These are phyloP conservation scores for Cyclina sinensis DNA, from an alignment of 1,140 invertebrate species.

Conservation along the genomic window DNA sequence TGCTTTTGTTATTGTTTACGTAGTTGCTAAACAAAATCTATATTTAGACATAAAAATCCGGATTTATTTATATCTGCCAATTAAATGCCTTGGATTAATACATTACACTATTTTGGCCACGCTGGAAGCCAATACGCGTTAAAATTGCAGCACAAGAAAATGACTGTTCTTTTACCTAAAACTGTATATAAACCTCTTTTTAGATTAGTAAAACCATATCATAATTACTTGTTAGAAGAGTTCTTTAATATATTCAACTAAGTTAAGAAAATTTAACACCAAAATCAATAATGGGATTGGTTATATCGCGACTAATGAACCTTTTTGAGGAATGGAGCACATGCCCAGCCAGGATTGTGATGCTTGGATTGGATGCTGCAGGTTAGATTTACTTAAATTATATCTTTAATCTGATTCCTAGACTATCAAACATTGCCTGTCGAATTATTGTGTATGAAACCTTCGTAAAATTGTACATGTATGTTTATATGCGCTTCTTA, in stretches of 20 bases:
- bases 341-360: slow-evolving; percentile 80
- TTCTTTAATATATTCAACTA: too few relatives aligned
- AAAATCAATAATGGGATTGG: slow-evolving; percentile 27
- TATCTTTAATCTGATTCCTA: too few relatives aligned
- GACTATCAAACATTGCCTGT: too few relatives aligned
- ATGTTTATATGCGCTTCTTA: too few relatives aligned
- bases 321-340: slow-evolving; percentile 46
- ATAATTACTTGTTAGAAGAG: not conserved
- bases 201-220: not conserved
- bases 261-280: not conserved
- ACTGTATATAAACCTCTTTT: not conserved
- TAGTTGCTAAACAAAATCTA: not conserved
- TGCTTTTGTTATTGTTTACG: not conserved
- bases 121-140: slow-evolving; percentile 10
- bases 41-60: not conserved
- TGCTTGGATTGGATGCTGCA: slow-evolving; percentile 85
- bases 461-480: too few relatives aligned
- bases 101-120: slow-evolving; percentile 16
- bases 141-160: not conserved
- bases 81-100: not conserved
- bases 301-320: slow-evolving; percentile 47
- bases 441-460: too few relatives aligned
- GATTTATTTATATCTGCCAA: slow-evolving; percentile 51
- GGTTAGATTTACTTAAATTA: too few relatives aligned
- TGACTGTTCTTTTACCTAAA: not conserved